These are phyloP conservation scores for Noctua janthina DNA, from an alignment of 2,888 invertebrate species.

Conservation along the genomic window DNA sequence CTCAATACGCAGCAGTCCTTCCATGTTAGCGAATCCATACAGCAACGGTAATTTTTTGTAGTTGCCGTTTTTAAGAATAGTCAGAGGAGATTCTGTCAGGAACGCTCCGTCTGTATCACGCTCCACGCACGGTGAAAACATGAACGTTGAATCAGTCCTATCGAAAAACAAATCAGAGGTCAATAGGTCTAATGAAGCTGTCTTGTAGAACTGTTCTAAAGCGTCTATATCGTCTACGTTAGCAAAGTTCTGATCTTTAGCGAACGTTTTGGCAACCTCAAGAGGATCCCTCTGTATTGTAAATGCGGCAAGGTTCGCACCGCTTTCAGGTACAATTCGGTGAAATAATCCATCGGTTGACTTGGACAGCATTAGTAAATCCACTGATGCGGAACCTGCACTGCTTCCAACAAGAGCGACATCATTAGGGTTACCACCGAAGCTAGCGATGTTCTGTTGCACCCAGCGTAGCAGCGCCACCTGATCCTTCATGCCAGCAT, in stretches of 20 bases:
- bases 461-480: conserved; percentile 75
- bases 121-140: conserved; percentile 67
- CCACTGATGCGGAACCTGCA: conserved; percentile 74
- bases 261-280: conserved; percentile 70
- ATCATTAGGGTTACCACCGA: conserved; percentile 77
- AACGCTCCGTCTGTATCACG: conserved; percentile 66
- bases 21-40: conserved; percentile 71
- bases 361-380: conserved; percentile 74
- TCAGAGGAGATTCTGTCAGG: conserved; percentile 72
- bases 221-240: conserved; percentile 71
- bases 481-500: conserved; percentile 73
- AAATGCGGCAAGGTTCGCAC: conserved; percentile 69
- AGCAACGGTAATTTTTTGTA: conserved; percentile 67
- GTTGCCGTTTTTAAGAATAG: conserved; percentile 70
- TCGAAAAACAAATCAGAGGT: conserved; percentile 63
- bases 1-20: conserved; percentile 70
- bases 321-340: conserved; percentile 77
- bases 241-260: conserved; percentile 66
- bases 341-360: conserved; percentile 72
- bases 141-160: conserved; percentile 61
- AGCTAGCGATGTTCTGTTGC: conserved; percentile 74
- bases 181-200: conserved; percentile 36
- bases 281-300: conserved; percentile 72
- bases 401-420: conserved; percentile 75
- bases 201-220: conserved; percentile 76